A percentile compares a stretch with the other conserved stretches of the same genome.
These are phyloP conservation scores for Archivesica marissinica DNA, from an alignment of 1,140 invertebrate genomes.

Conservation along the genomic window DNA sequence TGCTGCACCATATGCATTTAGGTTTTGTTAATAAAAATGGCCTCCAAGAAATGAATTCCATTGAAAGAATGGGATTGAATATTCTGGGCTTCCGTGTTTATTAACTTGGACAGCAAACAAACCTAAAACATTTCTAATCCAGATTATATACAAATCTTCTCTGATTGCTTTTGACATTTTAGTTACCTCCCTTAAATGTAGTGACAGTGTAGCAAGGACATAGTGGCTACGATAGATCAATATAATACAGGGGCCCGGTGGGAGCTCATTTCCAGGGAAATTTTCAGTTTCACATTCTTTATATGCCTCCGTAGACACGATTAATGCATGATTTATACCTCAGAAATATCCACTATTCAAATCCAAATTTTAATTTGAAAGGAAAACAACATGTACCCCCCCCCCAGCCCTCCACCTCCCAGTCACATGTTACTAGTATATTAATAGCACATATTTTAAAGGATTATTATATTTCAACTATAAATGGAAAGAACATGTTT, in stretches of 20 bases:
- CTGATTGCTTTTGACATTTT: background rate
- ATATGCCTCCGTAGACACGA: background rate
- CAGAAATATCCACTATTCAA: conserved; percentile 18
- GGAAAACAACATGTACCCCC: too few relatives aligned
- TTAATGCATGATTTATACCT: conserved; percentile 16
- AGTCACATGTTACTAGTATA: too few relatives aligned
- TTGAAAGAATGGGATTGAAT: too few relatives aligned
- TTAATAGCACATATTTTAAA: too few relatives aligned
- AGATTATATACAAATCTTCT: background rate
- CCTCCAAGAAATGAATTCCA: too few relatives aligned
- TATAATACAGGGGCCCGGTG: background rate
- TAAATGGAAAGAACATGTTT: too few relatives aligned
- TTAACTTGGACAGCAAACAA: background rate
- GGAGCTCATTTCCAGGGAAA: conserved; percentile 21
- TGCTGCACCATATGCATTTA: too few relatives aligned
- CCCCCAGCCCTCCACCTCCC: too few relatives aligned
- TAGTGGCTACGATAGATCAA: background rate
- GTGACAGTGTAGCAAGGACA: background rate
- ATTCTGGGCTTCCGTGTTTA: too few relatives aligned
- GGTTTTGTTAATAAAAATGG: too few relatives aligned
- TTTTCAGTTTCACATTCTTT: conserved; percentile 4
- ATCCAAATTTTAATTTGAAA: conserved; percentile 8
- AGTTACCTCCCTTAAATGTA: background rate
- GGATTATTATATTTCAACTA: too few relatives aligned
- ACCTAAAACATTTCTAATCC: background rate